Conservation (phyloP, 2,113 vertebrate species). For the Scalopus aquaticus region DNA sequence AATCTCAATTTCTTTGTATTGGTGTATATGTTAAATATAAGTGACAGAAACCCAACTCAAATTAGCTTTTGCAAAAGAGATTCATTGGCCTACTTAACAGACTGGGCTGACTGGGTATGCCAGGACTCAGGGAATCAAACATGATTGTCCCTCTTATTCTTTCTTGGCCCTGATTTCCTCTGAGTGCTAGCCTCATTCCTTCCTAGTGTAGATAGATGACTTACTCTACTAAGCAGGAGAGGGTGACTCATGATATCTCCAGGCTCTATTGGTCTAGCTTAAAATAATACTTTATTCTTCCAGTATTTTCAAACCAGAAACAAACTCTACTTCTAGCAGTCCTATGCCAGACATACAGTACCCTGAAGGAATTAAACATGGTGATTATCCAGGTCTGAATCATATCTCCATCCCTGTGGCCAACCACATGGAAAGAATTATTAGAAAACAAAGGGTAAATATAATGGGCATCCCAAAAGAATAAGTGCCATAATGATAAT, state of each 20-base stretch:
- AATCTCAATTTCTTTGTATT: background rate
- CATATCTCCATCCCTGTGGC: background rate
- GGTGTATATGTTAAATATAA: background rate
- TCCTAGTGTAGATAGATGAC: background rate
- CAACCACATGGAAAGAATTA: background rate
- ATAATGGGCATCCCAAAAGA: background rate
- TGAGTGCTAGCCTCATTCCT: background rate
- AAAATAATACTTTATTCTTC: background rate
- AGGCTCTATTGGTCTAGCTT: background rate
- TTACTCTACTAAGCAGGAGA: background rate
- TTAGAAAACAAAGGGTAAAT: background rate
- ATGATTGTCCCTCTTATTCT: background rate
- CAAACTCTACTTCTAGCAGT: background rate
- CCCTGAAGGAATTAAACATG: background rate
- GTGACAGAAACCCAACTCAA: slow-evolving; percentile 43
- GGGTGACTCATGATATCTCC: background rate
- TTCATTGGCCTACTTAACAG: background rate
- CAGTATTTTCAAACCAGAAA: background rate
- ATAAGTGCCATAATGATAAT: background rate
- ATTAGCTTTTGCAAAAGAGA: slow-evolving; percentile 33
- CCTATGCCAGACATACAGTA: background rate
- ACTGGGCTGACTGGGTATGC: background rate
- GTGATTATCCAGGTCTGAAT: background rate
- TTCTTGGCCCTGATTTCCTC: background rate
- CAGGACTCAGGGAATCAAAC: background rate